A percentile compares a stretch with the other conserved stretches of the same genome.
phyloP scores from a whole-genome alignment of 2,888 invertebrate genomes.

The Hanleya hanleyi region DNA sequence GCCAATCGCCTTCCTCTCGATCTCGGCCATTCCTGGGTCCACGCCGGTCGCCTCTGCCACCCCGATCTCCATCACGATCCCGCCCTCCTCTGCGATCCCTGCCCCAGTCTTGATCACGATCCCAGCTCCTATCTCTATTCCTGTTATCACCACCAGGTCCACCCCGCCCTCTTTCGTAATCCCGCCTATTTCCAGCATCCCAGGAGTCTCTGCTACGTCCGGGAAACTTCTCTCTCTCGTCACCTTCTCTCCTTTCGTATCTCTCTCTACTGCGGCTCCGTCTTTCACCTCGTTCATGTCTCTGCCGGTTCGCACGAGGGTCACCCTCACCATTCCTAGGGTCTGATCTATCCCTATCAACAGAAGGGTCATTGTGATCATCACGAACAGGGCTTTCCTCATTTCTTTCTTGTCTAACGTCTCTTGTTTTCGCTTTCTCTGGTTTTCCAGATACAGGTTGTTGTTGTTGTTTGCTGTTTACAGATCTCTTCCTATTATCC shows the following conservation, averaged over 20 bases:
- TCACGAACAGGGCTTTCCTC: too few relatives aligned
- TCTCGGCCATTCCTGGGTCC: constrained; percentile 4
- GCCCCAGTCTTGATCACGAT: not conserved
- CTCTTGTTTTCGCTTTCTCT: too few relatives aligned
- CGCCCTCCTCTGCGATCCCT: constrained; percentile 9
- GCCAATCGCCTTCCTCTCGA: not conserved
- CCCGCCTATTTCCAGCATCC: constrained; percentile 12
- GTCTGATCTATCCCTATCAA: too few relatives aligned
- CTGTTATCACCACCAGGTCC: not conserved
- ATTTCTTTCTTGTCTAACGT: too few relatives aligned
- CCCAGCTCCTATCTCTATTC: not conserved
- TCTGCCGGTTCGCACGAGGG: not conserved
- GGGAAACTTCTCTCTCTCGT: not conserved
- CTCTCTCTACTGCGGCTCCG: constrained; percentile 3
- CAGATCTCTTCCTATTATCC: too few relatives aligned
- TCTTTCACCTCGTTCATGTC: constrained; percentile 11
- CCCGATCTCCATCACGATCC: constrained; percentile 15
- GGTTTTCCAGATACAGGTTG: too few relatives aligned
- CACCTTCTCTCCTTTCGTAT: constrained; percentile 13
- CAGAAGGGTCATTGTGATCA: too few relatives aligned
- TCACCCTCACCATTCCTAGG: too few relatives aligned
- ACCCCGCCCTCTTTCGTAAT: not conserved
- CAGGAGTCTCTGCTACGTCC: not conserved
- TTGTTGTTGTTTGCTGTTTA: too few relatives aligned
- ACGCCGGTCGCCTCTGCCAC: constrained; percentile 6